Base-by-base conservation (phyloP, 1,140 invertebrate species). In the Coptotermes formosanus region DNA sequence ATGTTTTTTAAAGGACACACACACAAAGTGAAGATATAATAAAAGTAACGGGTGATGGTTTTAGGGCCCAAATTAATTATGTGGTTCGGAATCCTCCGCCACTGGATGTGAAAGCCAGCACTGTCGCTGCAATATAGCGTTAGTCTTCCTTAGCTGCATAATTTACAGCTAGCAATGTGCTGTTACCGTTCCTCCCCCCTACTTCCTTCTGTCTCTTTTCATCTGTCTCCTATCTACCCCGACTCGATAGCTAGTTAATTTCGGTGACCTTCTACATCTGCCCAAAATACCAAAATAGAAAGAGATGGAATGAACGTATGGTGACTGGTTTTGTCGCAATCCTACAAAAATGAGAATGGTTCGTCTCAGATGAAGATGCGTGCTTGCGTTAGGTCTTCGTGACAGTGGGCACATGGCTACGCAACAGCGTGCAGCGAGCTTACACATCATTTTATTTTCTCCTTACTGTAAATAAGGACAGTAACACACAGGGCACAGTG, bases 31-130 rank as follows among this genome's bases (percentile, higher is more conserved):
- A 25, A 8, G 1, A 75, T 75, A 75, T 75, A 1, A 75, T 75
- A 75, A 69, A 69, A 75, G 25, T 75, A 75, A 75, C 64, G 64
- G 6, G 9, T 75, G 64, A 75, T 75, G 25, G 30, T 75, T 64
- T 75, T 75, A 75, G 64, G 64, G n/a, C 64, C n/a, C 25, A n/a
- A 75, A 75, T 75, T 75, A 75, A 75, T 75, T 75, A 75, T 75
- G 64, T 75, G 64, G 64, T 75, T 75, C n/a, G 25, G 64, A 75
- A 75, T 75, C 64, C 64, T n/a, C 25, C 64, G 14, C 64, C n/a
- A 75, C 2, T n/a, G 64, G 25, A 75, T 2, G n/a, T 75, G 64
- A 75, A 30, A n/a, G 64, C 64, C 64, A 75, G 64, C 64, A 75
- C 64, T 75, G 64, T 75, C 25, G 64, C 2, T 1, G 7, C n/a